Evolutionary conservation across 2,797 vertebrate species (phyloP).

Genomic region (Potorous gilbertii): DNA sequence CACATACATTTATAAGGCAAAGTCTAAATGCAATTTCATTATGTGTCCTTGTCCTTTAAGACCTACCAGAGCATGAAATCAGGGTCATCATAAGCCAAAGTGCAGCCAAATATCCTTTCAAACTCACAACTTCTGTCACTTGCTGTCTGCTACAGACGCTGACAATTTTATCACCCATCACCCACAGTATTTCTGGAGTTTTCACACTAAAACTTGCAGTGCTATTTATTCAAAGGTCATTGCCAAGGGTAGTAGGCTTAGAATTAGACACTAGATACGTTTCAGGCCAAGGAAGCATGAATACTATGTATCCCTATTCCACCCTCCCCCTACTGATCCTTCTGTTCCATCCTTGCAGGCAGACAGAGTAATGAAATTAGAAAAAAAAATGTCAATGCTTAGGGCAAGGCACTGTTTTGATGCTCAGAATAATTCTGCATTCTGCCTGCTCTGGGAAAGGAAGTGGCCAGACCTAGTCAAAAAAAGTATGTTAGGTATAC

Average conservation of each 20-base stretch:
- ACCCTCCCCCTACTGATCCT: background rate
- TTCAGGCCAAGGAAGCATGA: background rate
- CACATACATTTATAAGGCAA: constrained; percentile 19
- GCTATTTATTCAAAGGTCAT: constrained; percentile 30
- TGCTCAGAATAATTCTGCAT: background rate
- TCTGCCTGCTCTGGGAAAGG: background rate
- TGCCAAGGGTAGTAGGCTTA: constrained; percentile 3
- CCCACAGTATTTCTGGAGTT: constrained; percentile 13
- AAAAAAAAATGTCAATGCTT: background rate
- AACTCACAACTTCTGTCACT: constrained; percentile 42
- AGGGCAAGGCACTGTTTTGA: background rate
- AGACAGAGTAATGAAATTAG: background rate
- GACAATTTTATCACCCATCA: constrained; percentile 48
- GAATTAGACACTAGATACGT: constrained; percentile 17
- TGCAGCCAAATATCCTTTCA: constrained; percentile 38
- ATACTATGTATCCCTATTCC: background rate
- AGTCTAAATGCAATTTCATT: constrained; percentile 56
- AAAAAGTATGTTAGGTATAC: background rate
- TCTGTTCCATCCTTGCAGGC: constrained; percentile 10
- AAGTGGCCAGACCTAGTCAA: background rate
- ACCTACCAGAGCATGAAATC: constrained; percentile 70
- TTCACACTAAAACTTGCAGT: background rate
- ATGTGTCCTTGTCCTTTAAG: constrained; percentile 63
- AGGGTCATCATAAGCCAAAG: constrained; percentile 57
- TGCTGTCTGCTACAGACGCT: constrained; percentile 52